Conservation (phyloP, 2,888 invertebrate genomes). For the Quadroppia sp. region DNA sequence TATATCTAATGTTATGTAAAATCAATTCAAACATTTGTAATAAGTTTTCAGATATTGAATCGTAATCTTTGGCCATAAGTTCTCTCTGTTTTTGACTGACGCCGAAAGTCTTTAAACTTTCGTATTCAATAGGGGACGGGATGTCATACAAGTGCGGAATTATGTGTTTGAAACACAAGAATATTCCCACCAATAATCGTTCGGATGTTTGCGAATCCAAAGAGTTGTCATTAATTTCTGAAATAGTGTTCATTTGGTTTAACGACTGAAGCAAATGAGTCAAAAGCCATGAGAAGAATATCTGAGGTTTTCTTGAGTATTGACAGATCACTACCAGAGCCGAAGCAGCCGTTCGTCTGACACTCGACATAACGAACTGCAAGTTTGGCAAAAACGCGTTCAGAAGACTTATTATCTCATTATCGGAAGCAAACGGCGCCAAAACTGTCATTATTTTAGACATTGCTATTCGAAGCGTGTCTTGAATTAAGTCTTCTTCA, state of each 20-base stretch:
- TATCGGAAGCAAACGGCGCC: constrained; percentile 66
- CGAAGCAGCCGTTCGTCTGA: constrained; percentile 73
- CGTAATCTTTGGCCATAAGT: constrained; percentile 37
- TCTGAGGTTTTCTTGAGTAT: constrained; percentile 66
- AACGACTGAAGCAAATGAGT: constrained; percentile 40
- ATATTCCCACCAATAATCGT: constrained; percentile 35
- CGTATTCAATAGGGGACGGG: constrained; percentile 6
- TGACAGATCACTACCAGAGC: constrained; percentile 75
- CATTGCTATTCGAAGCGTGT: constrained; percentile 63
- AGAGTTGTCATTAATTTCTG: constrained; percentile 10
- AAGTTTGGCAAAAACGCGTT: constrained; percentile 66
- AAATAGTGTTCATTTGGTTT: constrained; percentile 27
- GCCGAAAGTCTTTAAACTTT: not conserved
- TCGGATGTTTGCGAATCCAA: constrained; percentile 26
- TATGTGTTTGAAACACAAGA: constrained; percentile 40
- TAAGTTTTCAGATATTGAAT: constrained; percentile 41
- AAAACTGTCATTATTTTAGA: constrained; percentile 64
- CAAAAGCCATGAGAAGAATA: constrained; percentile 66
- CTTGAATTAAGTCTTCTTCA: constrained; percentile 66
- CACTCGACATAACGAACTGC: constrained; percentile 64
- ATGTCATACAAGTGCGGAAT: constrained; percentile 35
- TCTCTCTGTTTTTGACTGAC: constrained; percentile 33
- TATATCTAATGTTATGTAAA: constrained; percentile 53
- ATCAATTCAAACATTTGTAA: constrained; percentile 55
- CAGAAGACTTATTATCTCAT: constrained; percentile 66